Base-by-base conservation (phyloP, 2,113 vertebrate genomes). In the Girardinichthys multiradiatus region DNA sequence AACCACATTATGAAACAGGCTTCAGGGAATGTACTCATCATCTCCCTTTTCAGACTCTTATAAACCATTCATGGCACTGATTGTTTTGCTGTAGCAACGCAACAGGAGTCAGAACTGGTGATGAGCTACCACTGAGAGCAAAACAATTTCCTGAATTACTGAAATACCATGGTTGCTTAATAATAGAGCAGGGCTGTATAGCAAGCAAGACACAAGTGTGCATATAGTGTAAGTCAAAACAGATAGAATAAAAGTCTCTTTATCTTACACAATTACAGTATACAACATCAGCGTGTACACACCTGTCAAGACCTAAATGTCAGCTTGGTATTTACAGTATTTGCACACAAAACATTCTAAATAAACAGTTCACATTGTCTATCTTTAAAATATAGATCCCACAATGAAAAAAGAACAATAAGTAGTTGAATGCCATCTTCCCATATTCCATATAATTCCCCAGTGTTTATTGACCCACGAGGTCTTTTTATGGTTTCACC, bases 61-160 rank as follows among this genome's bases (percentile, higher is more conserved):
- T 92, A 81, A 91, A 93, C 91, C 74, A 92, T 90, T 92, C 86
- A 92, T 92, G 82, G 66, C 27, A 0, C 72, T 67, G 70, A 80
- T 80, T 88, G 86, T 89, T 92, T 88, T 83, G 67, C 77, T 72
- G 70, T 64, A 77, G 84, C 84, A 77, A 80, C 51, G 72, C 86
- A 81, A 80, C 79, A 84, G 80, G 82, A 87, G 79, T 74, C 77
- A 26, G 26, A 45, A 63, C 80, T 79, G 74, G 80, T 83, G 86
- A 87, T 78, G 87, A 89, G 45, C 79, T 4, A 37, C 60, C 70
- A 54, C 79, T 65, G 83, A 80, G 70, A 82, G 60, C 76, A 62
- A 85, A 90, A 67, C 7, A 39, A 39, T 58, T 60, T 29, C 69
- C 74, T 72, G 75, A 74, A 82, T 83, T 84, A 87, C 62, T 81